Evolutionary conservation across 2,113 vertebrate species (phyloP).

Genomic region (Brachyhypopomus occidentalis): DNA sequence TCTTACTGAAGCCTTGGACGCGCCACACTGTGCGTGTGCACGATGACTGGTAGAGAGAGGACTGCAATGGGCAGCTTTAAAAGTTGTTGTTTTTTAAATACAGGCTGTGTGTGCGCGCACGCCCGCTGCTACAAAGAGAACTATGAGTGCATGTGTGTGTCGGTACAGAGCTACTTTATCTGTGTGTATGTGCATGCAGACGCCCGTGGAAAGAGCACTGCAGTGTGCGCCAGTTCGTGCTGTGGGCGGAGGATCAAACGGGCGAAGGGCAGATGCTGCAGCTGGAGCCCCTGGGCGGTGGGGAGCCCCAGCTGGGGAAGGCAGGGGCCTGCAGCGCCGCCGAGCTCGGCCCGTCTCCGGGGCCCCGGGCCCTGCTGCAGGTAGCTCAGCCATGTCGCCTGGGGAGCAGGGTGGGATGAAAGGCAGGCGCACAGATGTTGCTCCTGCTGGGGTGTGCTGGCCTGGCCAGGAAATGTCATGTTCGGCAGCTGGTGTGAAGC

Average conservation of each 20-base stretch:
- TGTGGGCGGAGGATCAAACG: too few relatives aligned
- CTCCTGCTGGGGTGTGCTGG: conserved; percentile 75
- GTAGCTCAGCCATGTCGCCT: conserved; percentile 70
- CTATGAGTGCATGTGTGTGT: too few relatives aligned
- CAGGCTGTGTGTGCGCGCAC: too few relatives aligned
- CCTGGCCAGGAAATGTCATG: conserved; percentile 79
- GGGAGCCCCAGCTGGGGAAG: conserved; percentile 74
- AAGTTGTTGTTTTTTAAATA: too few relatives aligned
- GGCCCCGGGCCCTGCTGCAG: conserved; percentile 68
- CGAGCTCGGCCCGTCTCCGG: conserved; percentile 66
- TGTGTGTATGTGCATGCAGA: conserved; percentile 7
- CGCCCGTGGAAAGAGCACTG: too few relatives aligned
- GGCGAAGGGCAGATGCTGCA: too few relatives aligned
- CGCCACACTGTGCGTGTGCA: neutral
- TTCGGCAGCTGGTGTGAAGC: conserved; percentile 76
- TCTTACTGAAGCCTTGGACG: neutral
- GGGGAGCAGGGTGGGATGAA: conserved; percentile 75
- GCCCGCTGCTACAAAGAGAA: too few relatives aligned
- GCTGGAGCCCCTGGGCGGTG: conserved; percentile 45
- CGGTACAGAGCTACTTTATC: too few relatives aligned
- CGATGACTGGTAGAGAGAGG: too few relatives aligned
- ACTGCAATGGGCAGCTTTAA: too few relatives aligned
- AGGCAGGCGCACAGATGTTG: conserved; percentile 79
- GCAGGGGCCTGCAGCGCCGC: conserved; percentile 66
- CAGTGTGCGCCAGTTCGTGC: too few relatives aligned